These are phyloP conservation scores for Mesorhabditis belari DNA, from an alignment of 2,888 invertebrate genomes.

Conservation along the genomic window DNA sequence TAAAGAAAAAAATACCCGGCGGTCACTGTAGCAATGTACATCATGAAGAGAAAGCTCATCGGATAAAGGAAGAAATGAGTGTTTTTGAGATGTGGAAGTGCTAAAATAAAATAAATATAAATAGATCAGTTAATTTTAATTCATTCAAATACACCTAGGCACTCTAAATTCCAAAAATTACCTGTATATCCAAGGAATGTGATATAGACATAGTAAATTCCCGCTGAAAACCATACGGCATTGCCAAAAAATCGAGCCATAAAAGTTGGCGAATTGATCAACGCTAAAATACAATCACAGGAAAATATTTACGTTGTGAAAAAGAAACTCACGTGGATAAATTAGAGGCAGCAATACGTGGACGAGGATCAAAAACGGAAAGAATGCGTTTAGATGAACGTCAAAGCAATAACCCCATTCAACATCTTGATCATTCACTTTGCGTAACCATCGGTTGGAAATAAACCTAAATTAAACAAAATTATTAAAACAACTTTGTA, in stretches of 20 bases:
- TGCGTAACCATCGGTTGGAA: conserved; percentile 71
- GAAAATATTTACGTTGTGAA: background rate
- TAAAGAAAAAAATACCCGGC: conserved; percentile 71
- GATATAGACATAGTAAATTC: conserved; percentile 87
- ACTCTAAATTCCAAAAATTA: conserved; percentile 55
- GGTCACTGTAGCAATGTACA: conserved; percentile 72
- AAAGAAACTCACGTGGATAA: conserved; percentile 63
- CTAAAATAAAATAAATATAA: conserved; percentile 59
- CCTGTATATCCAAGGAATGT: conserved; percentile 93
- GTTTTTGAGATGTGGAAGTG: conserved; percentile 77
- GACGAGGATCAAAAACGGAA: conserved; percentile 85
- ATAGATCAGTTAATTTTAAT: no score
- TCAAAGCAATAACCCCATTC: conserved; percentile 99
- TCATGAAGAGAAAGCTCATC: conserved; percentile 69
- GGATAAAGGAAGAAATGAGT: conserved; percentile 78
- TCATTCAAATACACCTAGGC: background rate
- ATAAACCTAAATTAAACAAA: conserved; percentile 65
- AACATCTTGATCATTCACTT: conserved; percentile 66
- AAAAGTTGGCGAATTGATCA: conserved; percentile 72
- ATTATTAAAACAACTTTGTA: background rate
- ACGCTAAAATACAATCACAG: conserved; percentile 61
- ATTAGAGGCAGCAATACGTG: conserved; percentile 86
- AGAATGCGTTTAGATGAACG: conserved; percentile 95
- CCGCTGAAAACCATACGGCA: conserved; percentile 82
- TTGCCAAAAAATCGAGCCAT: conserved; percentile 79